These are phyloP conservation scores for Trissoscelio sp. DNA, from an alignment of 2,888 invertebrate genomes.

Conservation along the genomic window DNA sequence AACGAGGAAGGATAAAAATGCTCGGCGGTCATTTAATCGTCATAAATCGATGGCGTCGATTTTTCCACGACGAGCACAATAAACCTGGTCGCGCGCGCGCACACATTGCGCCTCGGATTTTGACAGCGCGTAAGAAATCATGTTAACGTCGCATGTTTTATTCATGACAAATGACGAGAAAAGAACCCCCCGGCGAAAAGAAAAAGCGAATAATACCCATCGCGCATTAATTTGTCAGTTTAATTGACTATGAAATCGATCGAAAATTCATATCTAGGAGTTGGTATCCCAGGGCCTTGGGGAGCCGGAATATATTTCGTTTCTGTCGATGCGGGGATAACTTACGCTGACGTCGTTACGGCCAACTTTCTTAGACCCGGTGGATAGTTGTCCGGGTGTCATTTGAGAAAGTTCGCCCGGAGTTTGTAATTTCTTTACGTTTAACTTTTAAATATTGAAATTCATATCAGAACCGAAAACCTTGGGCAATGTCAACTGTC, in stretches of 20 bases:
- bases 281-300: slow-evolving; percentile 25
- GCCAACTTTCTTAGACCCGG: slow-evolving; percentile 52
- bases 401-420: slow-evolving; percentile 32
- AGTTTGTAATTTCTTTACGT: slow-evolving; percentile 55
- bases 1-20: slow-evolving; percentile 48
- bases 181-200: slow-evolving; percentile 33
- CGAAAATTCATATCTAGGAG: slow-evolving; percentile 61
- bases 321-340: slow-evolving; percentile 59
- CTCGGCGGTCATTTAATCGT: slow-evolving; percentile 57
- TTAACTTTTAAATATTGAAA: slow-evolving; percentile 60
- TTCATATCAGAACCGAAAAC: slow-evolving; percentile 39
- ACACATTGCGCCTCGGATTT: slow-evolving; percentile 19
- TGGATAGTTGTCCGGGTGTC: slow-evolving; percentile 60
- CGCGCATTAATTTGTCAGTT: slow-evolving; percentile 66
- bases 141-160: slow-evolving; percentile 60
- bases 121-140: slow-evolving; percentile 47
- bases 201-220: slow-evolving; percentile 61
- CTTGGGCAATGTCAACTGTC: slow-evolving; percentile 5
- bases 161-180: slow-evolving; percentile 59
- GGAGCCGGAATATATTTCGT: slow-evolving; percentile 60
- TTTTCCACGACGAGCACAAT: slow-evolving; percentile 25
- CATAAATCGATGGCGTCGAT: slow-evolving; percentile 55
- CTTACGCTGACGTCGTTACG: slow-evolving; percentile 55
- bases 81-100: slow-evolving; percentile 6
- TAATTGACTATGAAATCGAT: slow-evolving; percentile 68